Evolutionary conservation across 2,797 vertebrate genomes (phyloP).

Genomic region (Rhabdomys pumilio): DNA sequence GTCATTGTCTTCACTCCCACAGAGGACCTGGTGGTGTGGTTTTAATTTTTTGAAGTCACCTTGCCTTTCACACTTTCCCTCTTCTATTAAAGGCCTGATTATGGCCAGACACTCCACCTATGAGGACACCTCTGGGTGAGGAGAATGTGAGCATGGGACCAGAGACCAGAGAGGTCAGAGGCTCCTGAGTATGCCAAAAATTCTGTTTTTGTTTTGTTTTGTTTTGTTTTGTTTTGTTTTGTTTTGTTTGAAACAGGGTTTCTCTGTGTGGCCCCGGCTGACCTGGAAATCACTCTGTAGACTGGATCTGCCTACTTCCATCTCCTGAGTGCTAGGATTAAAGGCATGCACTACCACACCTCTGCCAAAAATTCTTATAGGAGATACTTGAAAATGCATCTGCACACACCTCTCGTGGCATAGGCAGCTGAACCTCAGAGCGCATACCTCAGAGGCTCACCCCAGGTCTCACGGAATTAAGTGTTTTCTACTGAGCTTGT

Average conservation of each 20-base stretch:
- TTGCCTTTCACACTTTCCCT: background rate
- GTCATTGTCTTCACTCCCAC: background rate
- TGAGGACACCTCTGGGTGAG: accelerated
- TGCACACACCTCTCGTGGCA: too few species aligned
- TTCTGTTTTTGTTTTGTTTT: too few species aligned
- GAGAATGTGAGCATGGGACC: too few species aligned
- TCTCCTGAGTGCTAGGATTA: background rate
- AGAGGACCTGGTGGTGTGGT: background rate
- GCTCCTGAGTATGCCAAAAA: background rate
- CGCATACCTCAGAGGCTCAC: accelerated
- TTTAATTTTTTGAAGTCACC: background rate
- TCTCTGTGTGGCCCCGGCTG: background rate
- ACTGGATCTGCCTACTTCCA: background rate
- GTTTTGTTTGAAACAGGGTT: background rate
- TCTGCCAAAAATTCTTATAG: background rate
- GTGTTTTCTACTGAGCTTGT: background rate
- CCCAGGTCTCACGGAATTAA: background rate
- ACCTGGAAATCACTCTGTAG: background rate
- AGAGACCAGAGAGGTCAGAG: background rate
- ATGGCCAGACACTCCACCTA: background rate
- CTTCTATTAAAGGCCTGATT: background rate
- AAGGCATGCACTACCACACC: background rate
- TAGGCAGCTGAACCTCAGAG: background rate
- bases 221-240: too few species aligned
- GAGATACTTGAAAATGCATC: background rate